phyloP scores from a whole-genome alignment of 2,888 invertebrate species.

The Polyommatus iphigenia region DNA sequence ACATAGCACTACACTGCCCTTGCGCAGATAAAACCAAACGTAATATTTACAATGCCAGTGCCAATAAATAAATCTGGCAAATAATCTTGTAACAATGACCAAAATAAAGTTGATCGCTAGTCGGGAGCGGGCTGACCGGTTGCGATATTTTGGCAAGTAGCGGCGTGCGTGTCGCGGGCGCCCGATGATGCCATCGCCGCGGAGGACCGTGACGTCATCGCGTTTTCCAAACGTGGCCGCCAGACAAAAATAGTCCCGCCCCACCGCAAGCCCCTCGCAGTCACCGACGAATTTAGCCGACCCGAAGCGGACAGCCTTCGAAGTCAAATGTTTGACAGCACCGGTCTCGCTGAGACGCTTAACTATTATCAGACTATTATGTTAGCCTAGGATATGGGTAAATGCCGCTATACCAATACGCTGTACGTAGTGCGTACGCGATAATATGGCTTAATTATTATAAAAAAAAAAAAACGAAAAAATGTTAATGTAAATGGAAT shows the following conservation, averaged over 20 bases:
- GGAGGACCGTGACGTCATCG: slow-evolving; percentile 76
- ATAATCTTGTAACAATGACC: slow-evolving; percentile 60
- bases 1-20: neutral
- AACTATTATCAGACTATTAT: too few species aligned
- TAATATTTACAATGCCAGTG: slow-evolving; percentile 23
- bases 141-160: slow-evolving; percentile 77
- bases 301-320: slow-evolving; percentile 45
- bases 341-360: slow-evolving; percentile 36
- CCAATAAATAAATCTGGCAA: slow-evolving; percentile 39
- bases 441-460: neutral
- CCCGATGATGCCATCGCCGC: slow-evolving; percentile 78
- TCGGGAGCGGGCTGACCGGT: slow-evolving; percentile 60
- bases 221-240: slow-evolving; percentile 79
- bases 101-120: slow-evolving; percentile 72
- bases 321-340: slow-evolving; percentile 43
- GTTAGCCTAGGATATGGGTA: slow-evolving; percentile 32
- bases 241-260: slow-evolving; percentile 79
- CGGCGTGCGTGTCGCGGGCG: slow-evolving; percentile 71
- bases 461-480: neutral
- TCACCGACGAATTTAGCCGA: slow-evolving; percentile 75
- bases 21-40: neutral
- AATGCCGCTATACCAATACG: neutral
- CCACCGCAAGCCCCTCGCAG: slow-evolving; percentile 69
- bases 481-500: neutral
- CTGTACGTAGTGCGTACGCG: slow-evolving; percentile 1